Evolutionary conservation across 2,888 invertebrate species (phyloP).

Genomic region (Eupithecia tripunctaria): DNA sequence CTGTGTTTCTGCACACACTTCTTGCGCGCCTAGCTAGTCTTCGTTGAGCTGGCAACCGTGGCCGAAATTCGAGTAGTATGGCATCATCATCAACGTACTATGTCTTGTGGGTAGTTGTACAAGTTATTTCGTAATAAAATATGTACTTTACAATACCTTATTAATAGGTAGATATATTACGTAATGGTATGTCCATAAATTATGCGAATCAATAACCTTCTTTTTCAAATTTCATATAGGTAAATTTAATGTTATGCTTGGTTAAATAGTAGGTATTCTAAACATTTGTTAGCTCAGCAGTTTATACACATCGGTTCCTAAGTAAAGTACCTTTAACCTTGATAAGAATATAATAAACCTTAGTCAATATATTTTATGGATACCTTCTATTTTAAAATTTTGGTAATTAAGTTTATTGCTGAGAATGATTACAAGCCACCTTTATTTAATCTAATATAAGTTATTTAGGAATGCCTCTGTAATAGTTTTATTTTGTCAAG

Average conservation of each 20-base stretch:
- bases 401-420: neutral
- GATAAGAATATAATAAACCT: neutral
- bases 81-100: no score
- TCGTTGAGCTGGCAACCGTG: no score
- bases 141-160: no score
- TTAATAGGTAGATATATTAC: no score
- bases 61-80: no score
- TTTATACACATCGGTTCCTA: neutral
- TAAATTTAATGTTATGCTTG: neutral
- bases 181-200: neutral
- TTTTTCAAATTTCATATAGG: neutral
- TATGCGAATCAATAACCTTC: neutral
- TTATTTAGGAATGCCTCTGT: no score
- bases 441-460: no score
- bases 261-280: neutral
- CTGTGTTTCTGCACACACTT: no score
- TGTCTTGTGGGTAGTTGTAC: no score
- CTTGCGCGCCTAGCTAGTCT: no score
- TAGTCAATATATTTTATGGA: neutral
- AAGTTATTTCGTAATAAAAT: no score
- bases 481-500: no score
- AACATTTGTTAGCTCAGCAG: neutral
- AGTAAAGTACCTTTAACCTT: neutral
- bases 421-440: neutral
- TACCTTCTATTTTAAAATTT: neutral